phyloP scores from a whole-genome alignment of 2,113 vertebrate genomes.

The Ia io region DNA sequence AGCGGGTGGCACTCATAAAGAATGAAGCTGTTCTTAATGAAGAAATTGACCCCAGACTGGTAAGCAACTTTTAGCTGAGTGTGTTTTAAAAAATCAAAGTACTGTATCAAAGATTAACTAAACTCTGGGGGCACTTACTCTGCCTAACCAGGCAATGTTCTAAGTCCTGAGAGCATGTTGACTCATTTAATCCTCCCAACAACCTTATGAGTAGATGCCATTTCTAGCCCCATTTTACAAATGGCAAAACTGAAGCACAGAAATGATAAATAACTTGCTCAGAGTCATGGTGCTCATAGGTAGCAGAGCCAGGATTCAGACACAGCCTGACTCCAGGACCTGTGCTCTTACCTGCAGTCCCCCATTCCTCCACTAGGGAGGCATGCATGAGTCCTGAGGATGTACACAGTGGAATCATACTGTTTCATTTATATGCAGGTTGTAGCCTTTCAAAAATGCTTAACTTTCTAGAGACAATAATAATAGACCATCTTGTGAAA shows the following conservation, averaged over 20 bases:
- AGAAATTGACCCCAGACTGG: conserved; percentile 93
- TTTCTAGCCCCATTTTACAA: neutral
- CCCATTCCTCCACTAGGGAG: neutral
- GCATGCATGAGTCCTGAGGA: neutral
- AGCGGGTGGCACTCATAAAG: conserved; percentile 95
- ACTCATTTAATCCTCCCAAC: neutral
- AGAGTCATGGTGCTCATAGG: neutral
- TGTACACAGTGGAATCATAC: fast-evolving
- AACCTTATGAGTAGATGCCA: neutral
- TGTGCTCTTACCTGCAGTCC: too few species aligned
- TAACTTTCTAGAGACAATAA: neutral
- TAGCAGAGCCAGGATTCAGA: neutral
- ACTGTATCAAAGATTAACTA: neutral
- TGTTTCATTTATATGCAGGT: neutral
- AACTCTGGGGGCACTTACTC: neutral
- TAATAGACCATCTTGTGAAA: conserved; percentile 1
- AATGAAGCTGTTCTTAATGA: conserved; percentile 96
- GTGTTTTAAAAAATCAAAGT: neutral
- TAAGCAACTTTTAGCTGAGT: conserved; percentile 78
- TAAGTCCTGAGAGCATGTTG: neutral
- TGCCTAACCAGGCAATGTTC: neutral
- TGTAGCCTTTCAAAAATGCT: neutral
- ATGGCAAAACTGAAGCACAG: neutral
- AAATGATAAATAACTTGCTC: neutral
- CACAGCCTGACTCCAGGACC: too few species aligned